Percentiles rank a stretch among this genome's conserved stretches.
phyloP scores from a whole-genome alignment of 2,888 invertebrate species.

The Hirtodrosophila trivittata region DNA sequence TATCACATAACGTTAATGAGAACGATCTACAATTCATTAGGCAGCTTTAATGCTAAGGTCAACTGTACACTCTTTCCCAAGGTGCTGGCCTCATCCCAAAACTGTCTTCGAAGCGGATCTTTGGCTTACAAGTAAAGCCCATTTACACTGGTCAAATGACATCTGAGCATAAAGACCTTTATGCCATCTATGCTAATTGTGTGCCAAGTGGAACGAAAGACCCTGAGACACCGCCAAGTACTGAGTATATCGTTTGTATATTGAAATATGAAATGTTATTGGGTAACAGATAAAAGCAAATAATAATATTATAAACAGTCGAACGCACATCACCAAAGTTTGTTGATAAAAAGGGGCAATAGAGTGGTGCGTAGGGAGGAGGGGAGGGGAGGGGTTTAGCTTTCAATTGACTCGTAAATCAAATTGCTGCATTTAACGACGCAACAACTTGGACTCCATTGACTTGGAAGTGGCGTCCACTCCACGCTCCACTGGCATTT shows the following conservation, averaged over 20 bases:
- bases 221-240: slow-evolving; percentile 40
- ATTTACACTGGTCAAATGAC: slow-evolving; percentile 53
- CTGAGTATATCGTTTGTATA: slow-evolving; percentile 2
- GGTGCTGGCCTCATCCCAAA: slow-evolving; percentile 21
- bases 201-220: slow-evolving; percentile 61
- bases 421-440: slow-evolving; percentile 57
- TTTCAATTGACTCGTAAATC: slow-evolving; percentile 56
- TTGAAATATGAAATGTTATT: slow-evolving; percentile 51
- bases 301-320: slow-evolving; percentile 18
- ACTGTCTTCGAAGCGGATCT: not conserved
- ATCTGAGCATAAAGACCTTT: slow-evolving; percentile 39
- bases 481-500: slow-evolving; percentile 54
- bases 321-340: slow-evolving; percentile 16
- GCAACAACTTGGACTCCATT: slow-evolving; percentile 33
- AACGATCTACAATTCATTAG: slow-evolving; percentile 46
- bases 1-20: slow-evolving; percentile 30
- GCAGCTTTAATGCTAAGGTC: slow-evolving; percentile 36
- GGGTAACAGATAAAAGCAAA: slow-evolving; percentile 33
- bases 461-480: slow-evolving; percentile 44
- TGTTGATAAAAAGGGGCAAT: too few species aligned
- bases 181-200: slow-evolving; percentile 69
- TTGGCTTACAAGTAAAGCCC: slow-evolving; percentile 34
- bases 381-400: not conserved
- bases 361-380: too few species aligned
- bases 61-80: slow-evolving; percentile 22